Evolutionary conservation across 2,797 vertebrate species (phyloP), one percentile per base, ranked within the genome.

Genomic region (Pseudopleuronectes americanus): DNA sequence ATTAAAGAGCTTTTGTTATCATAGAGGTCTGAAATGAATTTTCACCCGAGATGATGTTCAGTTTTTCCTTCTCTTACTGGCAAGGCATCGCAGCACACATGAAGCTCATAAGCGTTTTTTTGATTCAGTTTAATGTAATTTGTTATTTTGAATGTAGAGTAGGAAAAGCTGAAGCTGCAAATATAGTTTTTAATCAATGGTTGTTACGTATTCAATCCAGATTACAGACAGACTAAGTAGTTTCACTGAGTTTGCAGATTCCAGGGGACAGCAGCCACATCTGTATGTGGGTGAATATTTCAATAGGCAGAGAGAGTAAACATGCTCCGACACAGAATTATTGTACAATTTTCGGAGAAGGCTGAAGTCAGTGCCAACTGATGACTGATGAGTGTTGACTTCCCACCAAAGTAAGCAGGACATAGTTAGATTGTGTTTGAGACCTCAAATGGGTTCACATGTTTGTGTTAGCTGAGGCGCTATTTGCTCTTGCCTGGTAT

Each of bases 401-500:
- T 45, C 43, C 43, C 43, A 16, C 14, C 43, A 45, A 45, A 45
- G 43, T 45, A 45, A 45, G 43, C 43, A 48, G 47, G 47, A 48
- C 17, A 48, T 8, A 9, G 47, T 8, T 19, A 48, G 17, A n/a
- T 48, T 48, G 47, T 48, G 47, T 48, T 48, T 48, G 47, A 21
- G 47, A 48, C 8, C 19, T n/a, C 3, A 16, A 16, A 21, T 57
- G 8, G 4, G 48, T 70, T 65, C 5, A 55, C 48, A 68, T 45
- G 17, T 62, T 6, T 79, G 38, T 51, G 56, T 79, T 69, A 36
- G 79, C 13, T 80, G 66, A 68, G 58, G 64, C 16, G 1, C 9
- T 76, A 16, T 66, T 57, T 48, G n/a, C 23, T 65, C 17, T 54
- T 57, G 28, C 54, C 33, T 58, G 4, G 33, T n/a, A 10, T 26